A percentile compares a stretch with the other conserved stretches of the same genome.
These are phyloP conservation scores for Hafferia zeledoni DNA, from an alignment of 2,797 vertebrate genomes.

Conservation along the genomic window DNA sequence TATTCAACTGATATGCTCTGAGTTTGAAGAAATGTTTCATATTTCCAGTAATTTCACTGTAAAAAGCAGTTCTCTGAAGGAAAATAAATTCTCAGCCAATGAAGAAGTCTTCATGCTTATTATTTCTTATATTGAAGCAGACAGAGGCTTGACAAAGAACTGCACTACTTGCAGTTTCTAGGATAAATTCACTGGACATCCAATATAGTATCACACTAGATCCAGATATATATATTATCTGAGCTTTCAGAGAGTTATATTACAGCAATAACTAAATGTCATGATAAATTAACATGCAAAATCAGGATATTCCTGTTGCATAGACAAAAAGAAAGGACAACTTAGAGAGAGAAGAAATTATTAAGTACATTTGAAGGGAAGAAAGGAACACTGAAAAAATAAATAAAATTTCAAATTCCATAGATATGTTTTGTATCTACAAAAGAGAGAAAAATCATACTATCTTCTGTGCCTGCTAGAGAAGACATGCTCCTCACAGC, in stretches of 20 bases:
- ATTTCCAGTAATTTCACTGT: neutral
- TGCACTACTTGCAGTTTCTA: neutral
- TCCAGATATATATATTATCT: neutral
- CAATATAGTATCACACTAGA: neutral
- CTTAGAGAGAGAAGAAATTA: neutral
- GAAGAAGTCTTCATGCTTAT: neutral
- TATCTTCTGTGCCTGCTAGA: neutral
- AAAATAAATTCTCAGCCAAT: neutral
- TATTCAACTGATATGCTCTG: neutral
- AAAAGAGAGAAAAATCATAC: neutral
- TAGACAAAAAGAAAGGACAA: neutral
- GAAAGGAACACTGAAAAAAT: neutral
- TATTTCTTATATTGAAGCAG: constrained; percentile 11
- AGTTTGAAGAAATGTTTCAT: neutral
- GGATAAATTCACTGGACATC: constrained; percentile 8
- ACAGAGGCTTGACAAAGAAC: constrained; percentile 14
- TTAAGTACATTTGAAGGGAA: neutral
- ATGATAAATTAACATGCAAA: neutral
- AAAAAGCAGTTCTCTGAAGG: neutral
- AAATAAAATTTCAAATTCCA: neutral
- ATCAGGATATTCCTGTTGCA: neutral
- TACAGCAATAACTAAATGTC: constrained; percentile 3
- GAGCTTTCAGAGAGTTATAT: neutral
- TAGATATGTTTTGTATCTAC: neutral
- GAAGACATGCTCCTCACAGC: neutral